phyloP scores from a whole-genome alignment of 2,113 vertebrate genomes.

The Struthidea cinerea region DNA sequence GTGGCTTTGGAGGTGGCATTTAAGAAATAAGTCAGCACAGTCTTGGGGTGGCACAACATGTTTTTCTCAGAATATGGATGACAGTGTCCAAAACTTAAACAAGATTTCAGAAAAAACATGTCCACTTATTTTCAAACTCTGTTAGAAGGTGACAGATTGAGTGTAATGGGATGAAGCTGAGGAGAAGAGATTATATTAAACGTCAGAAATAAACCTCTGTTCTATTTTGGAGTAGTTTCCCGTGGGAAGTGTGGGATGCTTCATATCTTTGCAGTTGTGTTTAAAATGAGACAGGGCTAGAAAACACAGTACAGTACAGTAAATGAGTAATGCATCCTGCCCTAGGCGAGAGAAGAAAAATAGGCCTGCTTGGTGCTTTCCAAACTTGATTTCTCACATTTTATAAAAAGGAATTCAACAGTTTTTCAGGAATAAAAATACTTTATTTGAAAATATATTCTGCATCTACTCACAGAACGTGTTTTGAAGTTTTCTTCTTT shows the following conservation, averaged over 20 bases:
- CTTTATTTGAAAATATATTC: neutral
- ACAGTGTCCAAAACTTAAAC: neutral
- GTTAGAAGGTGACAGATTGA: neutral
- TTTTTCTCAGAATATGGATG: neutral
- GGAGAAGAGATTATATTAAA: neutral
- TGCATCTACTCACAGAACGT: neutral
- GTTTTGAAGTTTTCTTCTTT: neutral
- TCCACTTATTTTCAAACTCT: neutral
- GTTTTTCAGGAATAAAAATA: neutral
- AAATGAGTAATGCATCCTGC: neutral
- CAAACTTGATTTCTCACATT: neutral
- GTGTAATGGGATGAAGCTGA: neutral
- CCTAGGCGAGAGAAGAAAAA: neutral
- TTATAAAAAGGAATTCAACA: neutral
- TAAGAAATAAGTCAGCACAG: neutral
- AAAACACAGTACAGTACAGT: neutral
- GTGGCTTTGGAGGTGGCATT: neutral
- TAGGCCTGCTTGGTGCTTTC: neutral
- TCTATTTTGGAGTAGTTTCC: conserved; percentile 19
- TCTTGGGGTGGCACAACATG: neutral
- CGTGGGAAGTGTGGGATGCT: conserved; percentile 1
- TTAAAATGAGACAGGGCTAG: neutral
- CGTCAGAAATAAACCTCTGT: conserved; percentile 17
- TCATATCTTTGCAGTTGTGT: neutral
- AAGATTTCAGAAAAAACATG: neutral